Conservation (phyloP, 2,113 vertebrate species). For the Poecilia latipinna region DNA sequence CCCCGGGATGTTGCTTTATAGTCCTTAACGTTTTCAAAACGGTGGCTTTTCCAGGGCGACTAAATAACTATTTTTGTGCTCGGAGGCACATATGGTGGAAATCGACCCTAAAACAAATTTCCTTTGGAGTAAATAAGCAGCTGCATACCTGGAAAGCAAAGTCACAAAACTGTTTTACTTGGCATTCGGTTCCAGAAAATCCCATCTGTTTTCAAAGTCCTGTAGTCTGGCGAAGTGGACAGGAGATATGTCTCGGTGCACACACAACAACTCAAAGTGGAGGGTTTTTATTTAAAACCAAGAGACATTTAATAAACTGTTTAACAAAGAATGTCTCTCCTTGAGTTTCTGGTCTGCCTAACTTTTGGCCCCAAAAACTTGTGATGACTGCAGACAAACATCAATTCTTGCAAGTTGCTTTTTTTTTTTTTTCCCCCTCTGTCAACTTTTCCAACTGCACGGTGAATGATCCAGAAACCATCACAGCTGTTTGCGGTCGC, state of each 20-base stretch:
- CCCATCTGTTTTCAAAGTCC: slow-evolving; percentile 12
- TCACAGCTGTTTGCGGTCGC: slow-evolving; percentile 61
- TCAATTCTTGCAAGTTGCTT: slow-evolving; percentile 18
- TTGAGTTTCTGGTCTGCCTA: slow-evolving; percentile 9
- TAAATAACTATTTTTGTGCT: slow-evolving; percentile 39
- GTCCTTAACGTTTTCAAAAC: not conserved
- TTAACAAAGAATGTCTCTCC: slow-evolving; percentile 41
- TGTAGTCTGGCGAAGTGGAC: not conserved
- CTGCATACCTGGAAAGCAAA: slow-evolving; percentile 59
- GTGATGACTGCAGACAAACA: slow-evolving; percentile 51
- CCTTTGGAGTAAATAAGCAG: slow-evolving; percentile 43
- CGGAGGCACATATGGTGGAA: slow-evolving; percentile 55
- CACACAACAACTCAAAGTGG: slow-evolving; percentile 24
- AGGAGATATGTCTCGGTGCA: slow-evolving; percentile 3
- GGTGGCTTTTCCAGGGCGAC: slow-evolving; percentile 36
- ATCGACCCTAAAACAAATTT: slow-evolving; percentile 67
- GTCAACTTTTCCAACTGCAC: slow-evolving; percentile 45
- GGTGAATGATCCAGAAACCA: slow-evolving; percentile 44
- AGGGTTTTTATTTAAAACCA: slow-evolving; percentile 54
- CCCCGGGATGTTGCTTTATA: not conserved
- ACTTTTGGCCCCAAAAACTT: slow-evolving; percentile 20
- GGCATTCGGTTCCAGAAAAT: slow-evolving; percentile 25
- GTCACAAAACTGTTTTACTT: slow-evolving; percentile 44
- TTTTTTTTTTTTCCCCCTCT: slow-evolving; percentile 11
- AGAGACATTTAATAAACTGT: slow-evolving; percentile 53